Conservation (phyloP, 2,888 invertebrate genomes). For the Petrolisthes cinctipes region DNA sequence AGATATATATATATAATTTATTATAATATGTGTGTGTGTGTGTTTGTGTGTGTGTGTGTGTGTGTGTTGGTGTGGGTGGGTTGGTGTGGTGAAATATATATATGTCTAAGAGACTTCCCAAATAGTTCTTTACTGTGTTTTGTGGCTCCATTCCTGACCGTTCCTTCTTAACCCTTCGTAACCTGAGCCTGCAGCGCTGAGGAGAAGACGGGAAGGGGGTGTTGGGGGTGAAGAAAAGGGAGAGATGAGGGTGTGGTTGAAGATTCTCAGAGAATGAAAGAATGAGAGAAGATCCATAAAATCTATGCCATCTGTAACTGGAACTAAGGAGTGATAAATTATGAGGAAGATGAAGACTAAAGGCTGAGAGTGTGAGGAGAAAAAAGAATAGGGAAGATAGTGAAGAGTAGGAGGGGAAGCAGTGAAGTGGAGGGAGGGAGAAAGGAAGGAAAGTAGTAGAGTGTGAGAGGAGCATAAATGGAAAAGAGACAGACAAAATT, state of each 20-base stretch:
- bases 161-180: not conserved
- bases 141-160: not conserved
- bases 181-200: not conserved
- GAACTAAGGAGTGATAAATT: too few species aligned
- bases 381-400: not conserved
- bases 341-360: too few species aligned
- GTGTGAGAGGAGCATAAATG: not conserved
- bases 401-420: not conserved
- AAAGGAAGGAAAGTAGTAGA: not conserved
- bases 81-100: not conserved
- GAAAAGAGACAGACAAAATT: not conserved
- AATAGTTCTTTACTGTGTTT: not conserved
- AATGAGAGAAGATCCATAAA: not conserved
- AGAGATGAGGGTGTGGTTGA: not conserved
- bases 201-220: not conserved
- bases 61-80: too few species aligned
- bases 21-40: not conserved
- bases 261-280: not conserved
- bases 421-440: not conserved
- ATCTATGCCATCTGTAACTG: too few species aligned
- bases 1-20: not conserved
- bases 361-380: too few species aligned
- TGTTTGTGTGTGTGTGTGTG: slow-evolving; percentile 3
- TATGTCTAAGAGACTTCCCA: not conserved
- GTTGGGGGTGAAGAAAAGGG: not conserved